Evolutionary conservation across 2,888 invertebrate species (phyloP).

Genomic region (Abrostola tripartita): DNA sequence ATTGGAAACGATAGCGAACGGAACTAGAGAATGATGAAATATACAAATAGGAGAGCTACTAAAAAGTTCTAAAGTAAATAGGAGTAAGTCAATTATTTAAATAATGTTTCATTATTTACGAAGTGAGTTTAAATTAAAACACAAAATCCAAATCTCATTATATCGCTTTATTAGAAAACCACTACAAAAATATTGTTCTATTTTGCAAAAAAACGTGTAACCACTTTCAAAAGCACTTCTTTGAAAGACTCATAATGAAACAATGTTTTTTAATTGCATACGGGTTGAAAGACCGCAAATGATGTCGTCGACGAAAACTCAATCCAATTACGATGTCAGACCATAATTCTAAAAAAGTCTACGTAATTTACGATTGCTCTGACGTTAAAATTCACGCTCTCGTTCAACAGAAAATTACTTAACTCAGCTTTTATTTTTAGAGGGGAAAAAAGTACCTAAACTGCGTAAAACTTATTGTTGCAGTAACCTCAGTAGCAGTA

Average conservation of each 20-base stretch:
- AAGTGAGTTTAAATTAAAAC: too few relatives aligned
- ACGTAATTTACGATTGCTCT: neutral
- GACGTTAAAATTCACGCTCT: constrained; percentile 13
- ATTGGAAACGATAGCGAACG: too few relatives aligned
- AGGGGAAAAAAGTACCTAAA: constrained; percentile 4
- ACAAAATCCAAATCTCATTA: too few relatives aligned
- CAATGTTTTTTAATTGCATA: constrained; percentile 13
- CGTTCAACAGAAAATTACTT: constrained; percentile 30
- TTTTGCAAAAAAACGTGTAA: neutral
- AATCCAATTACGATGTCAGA: constrained; percentile 32
- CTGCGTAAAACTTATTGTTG: constrained; percentile 17
- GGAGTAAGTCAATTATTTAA: too few relatives aligned
- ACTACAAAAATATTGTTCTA: too few relatives aligned
- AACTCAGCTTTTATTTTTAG: too few relatives aligned
- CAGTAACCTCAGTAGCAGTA: constrained; percentile 6
- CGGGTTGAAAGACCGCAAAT: constrained; percentile 30
- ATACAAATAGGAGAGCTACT: too few relatives aligned
- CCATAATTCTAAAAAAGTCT: constrained; percentile 21
- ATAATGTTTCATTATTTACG: too few relatives aligned
- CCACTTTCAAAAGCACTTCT: constrained; percentile 1
- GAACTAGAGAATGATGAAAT: too few relatives aligned
- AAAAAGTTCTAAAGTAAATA: too few relatives aligned
- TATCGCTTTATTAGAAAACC: too few relatives aligned
- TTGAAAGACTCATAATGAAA: constrained; percentile 5
- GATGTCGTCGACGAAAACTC: constrained; percentile 1